Conservation (phyloP, 2,888 invertebrate species). For the Cepaea hortensis region DNA sequence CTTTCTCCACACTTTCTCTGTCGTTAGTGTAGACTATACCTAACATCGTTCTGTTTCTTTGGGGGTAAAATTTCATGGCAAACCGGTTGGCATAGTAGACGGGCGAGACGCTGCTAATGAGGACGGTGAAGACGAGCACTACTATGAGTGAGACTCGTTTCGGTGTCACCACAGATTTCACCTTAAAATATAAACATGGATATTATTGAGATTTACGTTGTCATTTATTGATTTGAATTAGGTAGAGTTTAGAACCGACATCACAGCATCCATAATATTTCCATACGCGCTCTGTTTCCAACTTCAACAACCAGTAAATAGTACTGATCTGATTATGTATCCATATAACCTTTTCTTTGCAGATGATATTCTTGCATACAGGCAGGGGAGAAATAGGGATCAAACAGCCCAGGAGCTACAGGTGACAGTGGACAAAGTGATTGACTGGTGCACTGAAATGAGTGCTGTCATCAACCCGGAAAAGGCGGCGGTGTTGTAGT, state of each 20-base stretch:
- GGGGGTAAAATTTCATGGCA: constrained; percentile 11
- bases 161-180: constrained; percentile 5
- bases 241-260: too few species aligned
- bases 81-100: constrained; percentile 24
- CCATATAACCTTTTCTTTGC: neutral
- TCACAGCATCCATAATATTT: too few species aligned
- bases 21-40: constrained; percentile 18
- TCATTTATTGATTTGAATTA: too few species aligned
- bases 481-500: too few species aligned
- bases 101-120: neutral
- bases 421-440: too few species aligned
- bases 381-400: too few species aligned
- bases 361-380: too few species aligned
- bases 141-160: neutral
- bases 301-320: neutral
- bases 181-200: neutral
- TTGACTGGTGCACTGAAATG: too few species aligned
- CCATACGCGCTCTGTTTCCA: neutral
- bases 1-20: constrained; percentile 4
- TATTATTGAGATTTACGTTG: too few species aligned
- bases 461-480: too few species aligned
- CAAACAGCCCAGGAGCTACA: too few species aligned
- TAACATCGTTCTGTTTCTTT: constrained; percentile 17
- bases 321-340: neutral
- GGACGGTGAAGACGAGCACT: neutral